These are phyloP conservation scores for Machimus atricapillus DNA, from an alignment of 2,888 invertebrate species.

Conservation along the genomic window DNA sequence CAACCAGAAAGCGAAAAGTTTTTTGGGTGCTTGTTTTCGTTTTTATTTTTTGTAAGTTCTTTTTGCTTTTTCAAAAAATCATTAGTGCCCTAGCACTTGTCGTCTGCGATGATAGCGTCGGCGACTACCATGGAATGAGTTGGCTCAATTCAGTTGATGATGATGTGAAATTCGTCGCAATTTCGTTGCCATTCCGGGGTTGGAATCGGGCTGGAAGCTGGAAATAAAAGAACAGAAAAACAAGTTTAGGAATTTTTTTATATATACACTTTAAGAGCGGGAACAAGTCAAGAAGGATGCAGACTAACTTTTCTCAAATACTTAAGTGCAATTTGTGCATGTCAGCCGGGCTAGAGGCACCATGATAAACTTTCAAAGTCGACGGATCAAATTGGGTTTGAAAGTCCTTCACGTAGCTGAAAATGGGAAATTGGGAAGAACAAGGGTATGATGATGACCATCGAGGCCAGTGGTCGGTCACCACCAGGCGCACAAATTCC, in stretches of 20 bases:
- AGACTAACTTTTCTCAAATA: constrained; percentile 2
- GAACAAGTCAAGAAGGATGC: background rate
- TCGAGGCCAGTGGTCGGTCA: background rate
- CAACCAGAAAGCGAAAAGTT: constrained; percentile 1
- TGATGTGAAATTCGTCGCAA: constrained; percentile 9
- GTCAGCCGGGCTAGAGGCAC: background rate
- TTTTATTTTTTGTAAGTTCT: background rate
- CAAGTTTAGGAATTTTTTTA: background rate
- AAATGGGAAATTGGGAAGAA: background rate
- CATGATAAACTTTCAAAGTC: background rate
- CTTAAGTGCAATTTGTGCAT: constrained; percentile 13
- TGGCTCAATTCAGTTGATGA: constrained; percentile 27
- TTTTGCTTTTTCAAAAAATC: constrained; percentile 2
- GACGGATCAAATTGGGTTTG: constrained; percentile 3
- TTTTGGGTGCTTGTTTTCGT: background rate
- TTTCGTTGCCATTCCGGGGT: background rate
- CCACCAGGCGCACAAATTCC: background rate
- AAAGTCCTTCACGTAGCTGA: background rate
- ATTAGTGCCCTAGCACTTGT: background rate
- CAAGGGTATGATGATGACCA: background rate
- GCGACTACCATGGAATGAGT: background rate
- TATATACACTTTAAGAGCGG: background rate
- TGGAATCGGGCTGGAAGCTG: background rate
- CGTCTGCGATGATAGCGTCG: background rate
- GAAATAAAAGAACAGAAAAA: background rate